Conservation (phyloP, 2,113 vertebrate genomes). For the Nannospalax galili region DNA sequence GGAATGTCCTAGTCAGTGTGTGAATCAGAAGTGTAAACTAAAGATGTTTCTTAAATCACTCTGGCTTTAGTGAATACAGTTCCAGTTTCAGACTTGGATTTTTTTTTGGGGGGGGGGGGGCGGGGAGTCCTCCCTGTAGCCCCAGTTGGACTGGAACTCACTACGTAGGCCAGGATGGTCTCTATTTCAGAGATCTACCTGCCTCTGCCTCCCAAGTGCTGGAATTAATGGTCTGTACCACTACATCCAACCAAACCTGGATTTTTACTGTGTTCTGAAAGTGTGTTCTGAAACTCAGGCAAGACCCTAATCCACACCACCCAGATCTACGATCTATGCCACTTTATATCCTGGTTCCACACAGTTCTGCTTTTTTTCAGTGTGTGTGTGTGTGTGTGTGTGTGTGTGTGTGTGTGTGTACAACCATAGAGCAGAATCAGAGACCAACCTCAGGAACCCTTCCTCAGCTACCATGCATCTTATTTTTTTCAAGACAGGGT, state of each 20-base stretch:
- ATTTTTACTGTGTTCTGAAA: conserved; percentile 31
- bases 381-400: background rate
- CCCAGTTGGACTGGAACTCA: too few relatives aligned
- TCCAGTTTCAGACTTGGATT: background rate
- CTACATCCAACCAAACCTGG: background rate
- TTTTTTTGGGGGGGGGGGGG: background rate
- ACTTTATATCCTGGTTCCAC: background rate
- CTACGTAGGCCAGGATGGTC: too few relatives aligned
- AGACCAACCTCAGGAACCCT: background rate
- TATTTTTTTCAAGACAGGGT: background rate
- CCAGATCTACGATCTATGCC: background rate
- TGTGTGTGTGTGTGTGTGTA: too few relatives aligned
- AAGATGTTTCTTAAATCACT: background rate
- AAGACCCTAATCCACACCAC: conserved; percentile 20
- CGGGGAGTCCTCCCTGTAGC: too few relatives aligned
- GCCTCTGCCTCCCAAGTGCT: too few relatives aligned
- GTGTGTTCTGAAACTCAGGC: conserved; percentile 25
- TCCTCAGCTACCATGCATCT: background rate
- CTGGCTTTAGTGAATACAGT: conserved; percentile 30
- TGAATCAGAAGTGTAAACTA: conserved; percentile 4
- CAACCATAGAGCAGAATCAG: too few relatives aligned
- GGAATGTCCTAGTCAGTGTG: background rate
- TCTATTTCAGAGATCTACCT: too few relatives aligned
- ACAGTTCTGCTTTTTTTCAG: background rate
- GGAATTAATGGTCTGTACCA: too few relatives aligned